Conservation (phyloP, 1,140 invertebrate species). For the Solen grandis region DNA sequence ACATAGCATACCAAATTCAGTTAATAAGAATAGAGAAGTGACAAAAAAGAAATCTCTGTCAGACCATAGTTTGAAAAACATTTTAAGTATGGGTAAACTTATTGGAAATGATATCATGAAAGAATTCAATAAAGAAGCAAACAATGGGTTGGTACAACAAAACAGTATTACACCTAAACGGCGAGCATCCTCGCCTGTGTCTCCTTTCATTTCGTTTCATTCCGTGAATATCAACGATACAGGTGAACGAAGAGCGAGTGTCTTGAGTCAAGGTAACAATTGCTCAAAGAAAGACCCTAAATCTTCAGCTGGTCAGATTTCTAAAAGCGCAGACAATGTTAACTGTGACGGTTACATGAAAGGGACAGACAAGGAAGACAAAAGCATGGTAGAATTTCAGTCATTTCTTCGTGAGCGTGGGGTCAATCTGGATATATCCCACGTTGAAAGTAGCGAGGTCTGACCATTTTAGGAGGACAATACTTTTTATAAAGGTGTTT, state of each 20-base stretch:
- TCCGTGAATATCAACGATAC: slow-evolving; percentile 41
- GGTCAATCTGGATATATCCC: slow-evolving; percentile 45
- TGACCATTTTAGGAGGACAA: too few species aligned
- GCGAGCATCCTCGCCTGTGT: slow-evolving; percentile 34
- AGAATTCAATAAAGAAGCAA: neutral
- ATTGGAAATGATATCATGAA: neutral
- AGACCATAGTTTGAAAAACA: neutral
- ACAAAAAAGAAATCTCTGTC: neutral
- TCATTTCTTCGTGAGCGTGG: slow-evolving; percentile 35
- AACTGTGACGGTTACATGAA: neutral
- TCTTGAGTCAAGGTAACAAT: slow-evolving; percentile 38
- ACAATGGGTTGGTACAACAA: neutral
- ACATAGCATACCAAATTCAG: neutral
- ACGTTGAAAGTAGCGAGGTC: slow-evolving; percentile 47
- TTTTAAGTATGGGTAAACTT: neutral
- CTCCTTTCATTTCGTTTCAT: slow-evolving; percentile 34
- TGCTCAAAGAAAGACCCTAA: neutral
- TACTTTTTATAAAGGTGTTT: too few species aligned
- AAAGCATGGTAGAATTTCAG: slow-evolving; percentile 52
- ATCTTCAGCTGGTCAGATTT: neutral
- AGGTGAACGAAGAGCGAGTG: slow-evolving; percentile 24
- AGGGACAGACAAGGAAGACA: neutral
- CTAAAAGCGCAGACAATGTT: slow-evolving; percentile 31
- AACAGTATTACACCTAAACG: slow-evolving; percentile 34
- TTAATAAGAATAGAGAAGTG: neutral